Base-by-base conservation (phyloP, 2,888 invertebrate genomes). In the Xestia rhomboidea region DNA sequence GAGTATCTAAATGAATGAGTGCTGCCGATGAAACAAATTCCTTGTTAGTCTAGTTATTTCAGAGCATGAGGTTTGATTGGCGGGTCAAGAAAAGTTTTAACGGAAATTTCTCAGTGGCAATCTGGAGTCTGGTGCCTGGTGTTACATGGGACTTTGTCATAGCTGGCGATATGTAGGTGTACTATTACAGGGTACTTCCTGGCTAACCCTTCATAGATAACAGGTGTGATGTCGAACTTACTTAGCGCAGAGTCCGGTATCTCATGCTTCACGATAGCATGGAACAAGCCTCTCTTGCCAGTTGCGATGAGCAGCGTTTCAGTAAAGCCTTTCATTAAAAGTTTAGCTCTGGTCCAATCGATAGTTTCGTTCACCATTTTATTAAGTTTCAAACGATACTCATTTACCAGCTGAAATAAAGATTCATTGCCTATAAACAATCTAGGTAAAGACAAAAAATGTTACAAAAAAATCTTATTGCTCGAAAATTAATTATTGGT, bases 311-410 rank as follows among this genome's bases (percentile, higher is more conserved):
- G 84, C 3, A 95, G 82, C 68, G 90, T 84, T 21, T 93, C 90
- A 3, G 60, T 72, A 0, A 81, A 76, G 3, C 90, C 90, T n/a
- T 83, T 89, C 75, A 95, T 64, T 0, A 93, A 27, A 21, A 95
- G 77, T 84, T 95, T 95, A 0, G 94, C 92, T 66, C 92, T 89
- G 11, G 88, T 87, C 95, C 95, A 95, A 69, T 95, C 91, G 4
- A 95, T 68, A 0, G 85, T 88, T 67, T 86, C 85, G 2, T 87
- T 88, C 2, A 93, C 27, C 30, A 89, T 79, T 1, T 83, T 85
- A 0, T 85, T 87, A 70, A 91, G 92, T 11, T 80, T 72, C 0
- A 87, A 68, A 83, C 86, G 92, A 77, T 91, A 95, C 67, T 90
- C 83, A 62, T 87, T 81, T 1, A 95, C 94, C 11, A 90, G 44